phyloP scores from a whole-genome alignment of 2,113 vertebrate genomes.

The Microcebus jonahi region DNA sequence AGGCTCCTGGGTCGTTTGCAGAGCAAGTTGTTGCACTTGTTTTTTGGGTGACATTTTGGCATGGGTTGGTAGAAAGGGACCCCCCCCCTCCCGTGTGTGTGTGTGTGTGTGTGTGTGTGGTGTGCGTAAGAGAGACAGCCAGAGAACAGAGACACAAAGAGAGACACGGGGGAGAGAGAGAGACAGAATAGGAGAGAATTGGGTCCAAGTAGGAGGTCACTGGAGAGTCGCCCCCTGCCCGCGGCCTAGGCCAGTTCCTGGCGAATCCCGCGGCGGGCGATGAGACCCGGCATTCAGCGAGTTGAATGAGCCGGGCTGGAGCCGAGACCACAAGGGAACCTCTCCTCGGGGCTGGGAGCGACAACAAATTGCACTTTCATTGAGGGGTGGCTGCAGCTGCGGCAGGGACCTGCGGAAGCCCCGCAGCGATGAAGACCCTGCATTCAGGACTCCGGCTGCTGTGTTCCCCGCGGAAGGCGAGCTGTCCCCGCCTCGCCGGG shows the following conservation, averaged over 20 bases:
- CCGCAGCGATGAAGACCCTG: slow-evolving; percentile 31
- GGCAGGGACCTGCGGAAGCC: neutral
- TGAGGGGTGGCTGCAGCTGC: slow-evolving; percentile 49
- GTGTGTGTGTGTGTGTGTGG: neutral
- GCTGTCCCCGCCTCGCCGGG: neutral
- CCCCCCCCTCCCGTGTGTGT: neutral
- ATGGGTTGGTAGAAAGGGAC: slow-evolving; percentile 11
- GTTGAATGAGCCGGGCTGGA: neutral
- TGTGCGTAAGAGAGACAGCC: neutral
- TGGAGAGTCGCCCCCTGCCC: neutral
- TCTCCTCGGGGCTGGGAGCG: neutral
- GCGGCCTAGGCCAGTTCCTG: neutral
- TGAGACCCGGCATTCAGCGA: neutral
- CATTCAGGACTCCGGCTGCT: neutral
- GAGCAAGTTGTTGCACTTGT: slow-evolving; percentile 76
- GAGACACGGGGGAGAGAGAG: neutral
- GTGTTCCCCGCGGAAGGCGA: neutral
- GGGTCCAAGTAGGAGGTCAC: neutral
- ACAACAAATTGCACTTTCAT: slow-evolving; percentile 59
- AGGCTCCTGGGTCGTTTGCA: neutral
- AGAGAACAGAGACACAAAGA: slow-evolving; percentile 57
- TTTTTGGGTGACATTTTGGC: slow-evolving; percentile 67
- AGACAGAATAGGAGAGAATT: neutral
- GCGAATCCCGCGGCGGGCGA: neutral
- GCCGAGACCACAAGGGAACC: neutral